Conservation (phyloP, 2,113 vertebrate species). For the Casuarius casuarius region DNA sequence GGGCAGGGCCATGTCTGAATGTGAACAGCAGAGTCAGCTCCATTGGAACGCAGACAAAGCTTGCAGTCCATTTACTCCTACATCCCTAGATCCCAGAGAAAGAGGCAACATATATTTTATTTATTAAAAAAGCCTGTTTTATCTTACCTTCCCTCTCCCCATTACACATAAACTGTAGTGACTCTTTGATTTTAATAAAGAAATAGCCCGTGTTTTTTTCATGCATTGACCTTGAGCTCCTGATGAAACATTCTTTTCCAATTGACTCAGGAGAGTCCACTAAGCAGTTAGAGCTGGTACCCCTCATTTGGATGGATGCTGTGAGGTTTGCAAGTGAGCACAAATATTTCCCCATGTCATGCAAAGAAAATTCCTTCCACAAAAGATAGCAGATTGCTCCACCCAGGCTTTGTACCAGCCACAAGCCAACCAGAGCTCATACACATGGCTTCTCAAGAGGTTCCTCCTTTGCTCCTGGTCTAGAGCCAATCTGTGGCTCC, state of each 20-base stretch:
- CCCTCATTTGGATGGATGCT: background rate
- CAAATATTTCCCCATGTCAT: background rate
- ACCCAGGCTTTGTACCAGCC: background rate
- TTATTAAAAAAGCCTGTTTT: background rate
- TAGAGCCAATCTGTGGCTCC: slow-evolving; percentile 1
- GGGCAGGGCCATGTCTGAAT: background rate
- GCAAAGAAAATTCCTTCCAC: slow-evolving; percentile 22
- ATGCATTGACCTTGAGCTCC: background rate
- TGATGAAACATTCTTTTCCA: background rate
- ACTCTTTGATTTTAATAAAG: background rate
- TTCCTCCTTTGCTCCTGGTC: background rate
- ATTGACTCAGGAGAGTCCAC: background rate
- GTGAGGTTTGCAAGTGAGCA: slow-evolving; percentile 19
- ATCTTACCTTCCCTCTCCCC: background rate
- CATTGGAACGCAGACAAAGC: background rate
- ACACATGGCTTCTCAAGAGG: slow-evolving; percentile 12
- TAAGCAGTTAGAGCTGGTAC: background rate
- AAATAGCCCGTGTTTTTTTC: background rate
- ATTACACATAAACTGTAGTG: background rate
- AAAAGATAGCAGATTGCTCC: background rate
- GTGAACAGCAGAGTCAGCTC: background rate
- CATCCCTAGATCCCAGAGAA: background rate
- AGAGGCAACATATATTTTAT: background rate
- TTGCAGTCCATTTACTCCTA: background rate
- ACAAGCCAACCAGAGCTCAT: background rate